These are phyloP conservation scores for Phrynocephalus vlangalii DNA, from an alignment of 2,797 vertebrate genomes.

Conservation along the genomic window DNA sequence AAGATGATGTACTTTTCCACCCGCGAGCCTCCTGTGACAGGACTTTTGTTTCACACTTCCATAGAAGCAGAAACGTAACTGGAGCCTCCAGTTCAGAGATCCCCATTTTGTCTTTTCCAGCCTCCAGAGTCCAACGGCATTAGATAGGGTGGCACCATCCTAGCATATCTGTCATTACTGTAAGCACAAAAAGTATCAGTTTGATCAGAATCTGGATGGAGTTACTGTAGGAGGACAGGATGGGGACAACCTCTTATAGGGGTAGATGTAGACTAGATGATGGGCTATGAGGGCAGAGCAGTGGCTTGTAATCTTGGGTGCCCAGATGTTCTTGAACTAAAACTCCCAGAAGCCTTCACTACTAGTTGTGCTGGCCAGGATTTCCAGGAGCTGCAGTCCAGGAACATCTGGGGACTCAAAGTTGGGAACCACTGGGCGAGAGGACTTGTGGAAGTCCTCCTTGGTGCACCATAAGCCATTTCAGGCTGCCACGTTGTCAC, in stretches of 20 bases:
- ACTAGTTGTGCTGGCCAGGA: no score
- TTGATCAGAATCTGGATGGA: not conserved
- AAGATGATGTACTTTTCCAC: constrained; percentile 5
- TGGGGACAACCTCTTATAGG: not conserved
- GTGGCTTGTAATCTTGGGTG: no score
- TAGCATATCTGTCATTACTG: not conserved
- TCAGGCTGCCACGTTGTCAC: no score
- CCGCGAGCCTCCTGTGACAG: not conserved
- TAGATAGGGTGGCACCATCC: not conserved
- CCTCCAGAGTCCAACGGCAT: not conserved
- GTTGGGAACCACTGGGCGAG: not conserved
- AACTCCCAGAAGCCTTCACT: no score
- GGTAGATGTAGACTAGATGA: not conserved
- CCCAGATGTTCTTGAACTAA: no score
- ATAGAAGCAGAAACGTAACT: not conserved
- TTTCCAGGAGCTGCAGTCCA: no score
- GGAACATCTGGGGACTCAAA: no score
- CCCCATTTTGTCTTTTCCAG: not conserved
- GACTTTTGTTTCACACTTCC: not conserved
- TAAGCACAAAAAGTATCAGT: not conserved
- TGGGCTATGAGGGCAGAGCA: no score
- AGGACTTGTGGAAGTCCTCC: not conserved
- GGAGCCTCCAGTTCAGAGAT: not conserved
- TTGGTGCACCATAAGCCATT: no score
- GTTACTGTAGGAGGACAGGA: not conserved